Evolutionary conservation across 2,888 invertebrate species (phyloP).

Genomic region (Electrophaes corylata): DNA sequence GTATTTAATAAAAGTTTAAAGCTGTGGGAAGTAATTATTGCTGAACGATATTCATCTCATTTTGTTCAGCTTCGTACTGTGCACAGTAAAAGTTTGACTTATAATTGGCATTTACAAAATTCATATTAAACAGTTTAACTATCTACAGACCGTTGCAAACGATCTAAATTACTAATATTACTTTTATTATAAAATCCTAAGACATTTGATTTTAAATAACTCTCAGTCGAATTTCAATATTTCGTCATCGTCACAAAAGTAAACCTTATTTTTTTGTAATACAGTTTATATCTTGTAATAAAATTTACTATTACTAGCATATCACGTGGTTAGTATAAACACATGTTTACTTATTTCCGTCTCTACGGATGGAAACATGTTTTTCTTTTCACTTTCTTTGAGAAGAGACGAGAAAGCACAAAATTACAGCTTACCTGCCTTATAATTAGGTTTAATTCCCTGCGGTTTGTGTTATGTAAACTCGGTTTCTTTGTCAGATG

Average conservation of each 20-base stretch:
- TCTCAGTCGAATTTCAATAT: no score
- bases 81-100: no score
- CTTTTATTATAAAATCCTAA: no score
- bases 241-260: no score
- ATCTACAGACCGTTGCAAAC: no score
- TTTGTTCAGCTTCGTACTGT: background rate
- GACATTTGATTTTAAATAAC: no score
- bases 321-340: background rate
- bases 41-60: background rate
- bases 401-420: slow-evolving; percentile 33
- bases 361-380: slow-evolving; percentile 38
- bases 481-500: slow-evolving; percentile 6
- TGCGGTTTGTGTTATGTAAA: slow-evolving; percentile 26
- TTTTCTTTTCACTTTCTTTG: slow-evolving; percentile 59
- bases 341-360: slow-evolving; percentile 24
- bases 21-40: background rate
- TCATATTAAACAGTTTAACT: no score
- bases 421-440: slow-evolving; percentile 29
- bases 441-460: slow-evolving; percentile 26
- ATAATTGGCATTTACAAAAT: no score
- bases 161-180: no score
- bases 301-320: no score
- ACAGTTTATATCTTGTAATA: no score
- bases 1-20: background rate
- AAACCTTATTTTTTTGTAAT: no score